Conservation (phyloP, 2,888 invertebrate species). For the Augiades crinisus region DNA sequence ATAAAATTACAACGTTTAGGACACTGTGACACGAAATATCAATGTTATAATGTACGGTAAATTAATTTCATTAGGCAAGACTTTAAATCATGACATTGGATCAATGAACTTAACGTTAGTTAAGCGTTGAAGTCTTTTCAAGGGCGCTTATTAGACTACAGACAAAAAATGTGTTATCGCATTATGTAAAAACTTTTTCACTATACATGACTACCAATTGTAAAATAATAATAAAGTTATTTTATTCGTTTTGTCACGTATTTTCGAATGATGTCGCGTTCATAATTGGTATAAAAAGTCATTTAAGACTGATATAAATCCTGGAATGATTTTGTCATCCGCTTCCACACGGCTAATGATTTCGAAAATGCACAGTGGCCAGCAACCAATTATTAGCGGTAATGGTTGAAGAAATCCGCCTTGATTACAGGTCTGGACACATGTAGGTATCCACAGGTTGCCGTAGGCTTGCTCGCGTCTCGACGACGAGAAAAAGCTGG, state of each 20-base stretch:
- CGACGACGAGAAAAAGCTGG: conserved; percentile 8
- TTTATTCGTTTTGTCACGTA: background rate
- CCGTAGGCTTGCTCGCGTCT: conserved; percentile 10
- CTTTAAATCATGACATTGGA: conserved; percentile 38
- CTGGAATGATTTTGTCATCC: conserved; percentile 35
- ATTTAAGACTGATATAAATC: conserved; percentile 6
- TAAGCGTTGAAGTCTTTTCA: conserved; percentile 77
- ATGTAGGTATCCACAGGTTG: conserved; percentile 23
- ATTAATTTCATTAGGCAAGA: conserved; percentile 28
- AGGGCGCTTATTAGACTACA: conserved; percentile 64
- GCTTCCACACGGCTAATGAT: conserved; percentile 38
- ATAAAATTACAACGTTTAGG: background rate
- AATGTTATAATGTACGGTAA: conserved; percentile 5
- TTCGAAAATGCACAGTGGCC: conserved; percentile 54
- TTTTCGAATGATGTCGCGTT: background rate
- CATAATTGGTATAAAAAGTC: conserved; percentile 9
- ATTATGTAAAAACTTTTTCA: conserved; percentile 30
- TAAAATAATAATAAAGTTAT: background rate
- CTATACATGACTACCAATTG: background rate
- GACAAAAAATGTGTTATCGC: conserved; percentile 44
- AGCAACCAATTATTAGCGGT: conserved; percentile 48
- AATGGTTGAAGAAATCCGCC: conserved; percentile 53
- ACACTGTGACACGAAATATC: background rate
- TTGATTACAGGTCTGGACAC: conserved; percentile 50
- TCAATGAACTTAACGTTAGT: conserved; percentile 63